Conservation (phyloP, 2,113 vertebrate genomes). For the Lophotis ruficrista region DNA sequence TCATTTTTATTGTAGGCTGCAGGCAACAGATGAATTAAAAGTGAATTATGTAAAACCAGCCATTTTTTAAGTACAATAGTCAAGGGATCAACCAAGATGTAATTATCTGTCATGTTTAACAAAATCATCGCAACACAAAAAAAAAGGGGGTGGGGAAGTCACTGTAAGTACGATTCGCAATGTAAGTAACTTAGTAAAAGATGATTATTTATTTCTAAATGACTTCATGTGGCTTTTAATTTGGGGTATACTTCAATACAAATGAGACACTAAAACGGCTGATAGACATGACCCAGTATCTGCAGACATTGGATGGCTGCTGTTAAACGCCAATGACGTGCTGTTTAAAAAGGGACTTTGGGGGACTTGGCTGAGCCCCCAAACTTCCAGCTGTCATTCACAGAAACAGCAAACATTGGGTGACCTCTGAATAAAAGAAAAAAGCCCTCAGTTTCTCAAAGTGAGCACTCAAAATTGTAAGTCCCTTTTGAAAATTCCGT, state of each 20-base stretch:
- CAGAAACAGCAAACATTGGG: background rate
- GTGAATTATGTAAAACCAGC: slow-evolving; percentile 4
- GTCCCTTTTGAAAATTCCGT: background rate
- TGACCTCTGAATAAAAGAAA: background rate
- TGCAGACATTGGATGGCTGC: background rate
- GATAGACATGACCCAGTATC: background rate
- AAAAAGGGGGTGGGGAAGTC: background rate
- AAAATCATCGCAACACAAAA: background rate
- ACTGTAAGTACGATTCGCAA: background rate
- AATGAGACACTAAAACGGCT: background rate
- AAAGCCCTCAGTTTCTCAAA: background rate
- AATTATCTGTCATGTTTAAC: slow-evolving; percentile 17
- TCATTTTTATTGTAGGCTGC: slow-evolving; percentile 37
- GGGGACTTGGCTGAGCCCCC: background rate
- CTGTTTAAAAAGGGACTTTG: background rate
- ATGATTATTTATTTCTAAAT: background rate
- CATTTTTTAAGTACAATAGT: slow-evolving; percentile 36
- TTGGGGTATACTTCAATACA: background rate
- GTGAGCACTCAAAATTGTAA: background rate
- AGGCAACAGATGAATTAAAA: slow-evolving; percentile 27
- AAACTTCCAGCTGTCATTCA: background rate
- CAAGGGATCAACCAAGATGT: background rate
- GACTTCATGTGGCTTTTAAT: background rate
- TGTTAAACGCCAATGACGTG: background rate
- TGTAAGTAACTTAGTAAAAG: background rate